phyloP scores from a whole-genome alignment of 2,113 vertebrate genomes.

The Phasianus colchicus region DNA sequence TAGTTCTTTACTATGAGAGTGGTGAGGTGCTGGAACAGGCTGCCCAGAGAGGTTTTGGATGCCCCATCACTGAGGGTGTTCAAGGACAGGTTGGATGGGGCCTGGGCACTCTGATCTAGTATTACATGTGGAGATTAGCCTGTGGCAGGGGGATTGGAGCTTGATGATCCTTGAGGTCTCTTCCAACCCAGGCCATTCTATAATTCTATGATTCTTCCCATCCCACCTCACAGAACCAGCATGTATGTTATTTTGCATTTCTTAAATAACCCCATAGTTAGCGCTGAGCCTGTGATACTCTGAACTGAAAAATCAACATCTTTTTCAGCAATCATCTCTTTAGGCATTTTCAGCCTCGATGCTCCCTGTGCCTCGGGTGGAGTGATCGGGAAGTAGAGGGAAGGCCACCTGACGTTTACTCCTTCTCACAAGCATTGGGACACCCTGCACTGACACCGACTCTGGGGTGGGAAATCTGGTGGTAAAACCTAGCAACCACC shows the following conservation, averaged over 20 bases:
- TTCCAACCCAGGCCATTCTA: too few species aligned
- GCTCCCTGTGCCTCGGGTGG: background rate
- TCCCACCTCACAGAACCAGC: background rate
- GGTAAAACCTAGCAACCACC: background rate
- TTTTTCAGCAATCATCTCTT: rapidly evolving
- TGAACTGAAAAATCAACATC: background rate
- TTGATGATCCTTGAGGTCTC: too few species aligned
- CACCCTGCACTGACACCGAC: background rate
- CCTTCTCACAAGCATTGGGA: background rate
- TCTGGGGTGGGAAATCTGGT: background rate
- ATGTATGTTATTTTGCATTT: background rate
- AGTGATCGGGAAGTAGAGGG: background rate
- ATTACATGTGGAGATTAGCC: too few species aligned
- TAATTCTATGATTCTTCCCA: background rate
- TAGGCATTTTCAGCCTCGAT: background rate
- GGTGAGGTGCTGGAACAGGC: too few species aligned
- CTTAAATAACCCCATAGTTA: background rate
- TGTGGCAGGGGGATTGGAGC: too few species aligned
- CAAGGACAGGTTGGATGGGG: too few species aligned
- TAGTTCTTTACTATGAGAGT: too few species aligned
- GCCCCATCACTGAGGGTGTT: too few species aligned
- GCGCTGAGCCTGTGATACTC: background rate
- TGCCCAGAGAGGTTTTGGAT: too few species aligned
- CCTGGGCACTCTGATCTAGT: too few species aligned
- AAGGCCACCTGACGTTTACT: background rate